These are phyloP conservation scores for Hypotaenidia philippensis DNA, from an alignment of 2,797 vertebrate species.

Conservation along the genomic window DNA sequence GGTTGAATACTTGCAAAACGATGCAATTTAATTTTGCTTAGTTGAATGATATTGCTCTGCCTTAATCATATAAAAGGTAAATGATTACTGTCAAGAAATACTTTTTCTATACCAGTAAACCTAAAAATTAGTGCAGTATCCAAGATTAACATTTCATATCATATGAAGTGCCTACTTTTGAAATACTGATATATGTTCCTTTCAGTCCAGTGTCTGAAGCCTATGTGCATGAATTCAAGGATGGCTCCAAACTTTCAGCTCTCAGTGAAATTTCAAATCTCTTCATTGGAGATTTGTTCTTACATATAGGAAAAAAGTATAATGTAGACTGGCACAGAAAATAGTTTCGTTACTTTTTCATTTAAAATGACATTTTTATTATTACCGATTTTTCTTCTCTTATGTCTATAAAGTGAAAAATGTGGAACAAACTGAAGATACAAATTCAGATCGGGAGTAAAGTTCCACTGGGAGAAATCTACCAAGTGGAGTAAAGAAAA, in stretches of 20 bases:
- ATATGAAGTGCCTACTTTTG: neutral
- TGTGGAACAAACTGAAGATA: neutral
- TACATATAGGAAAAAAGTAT: neutral
- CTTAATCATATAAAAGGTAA: neutral
- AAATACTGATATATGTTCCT: neutral
- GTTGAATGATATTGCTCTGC: neutral
- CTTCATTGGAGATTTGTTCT: neutral
- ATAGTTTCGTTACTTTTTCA: neutral
- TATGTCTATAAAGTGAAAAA: neutral
- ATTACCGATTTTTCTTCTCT: neutral
- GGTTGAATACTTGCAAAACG: neutral
- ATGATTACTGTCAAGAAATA: neutral
- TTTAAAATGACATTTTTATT: neutral
- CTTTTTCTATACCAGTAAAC: neutral
- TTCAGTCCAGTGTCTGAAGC: neutral
- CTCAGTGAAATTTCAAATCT: neutral
- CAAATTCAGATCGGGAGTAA: neutral
- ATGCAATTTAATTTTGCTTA: neutral
- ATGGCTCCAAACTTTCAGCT: neutral
- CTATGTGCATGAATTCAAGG: neutral
- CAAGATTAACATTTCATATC: neutral
- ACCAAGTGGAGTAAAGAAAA: neutral
- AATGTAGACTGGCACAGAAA: neutral
- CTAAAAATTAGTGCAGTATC: neutral
- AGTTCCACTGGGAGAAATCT: neutral